phyloP scores from a whole-genome alignment of 2,797 vertebrate genomes.

The Zenarchopterus dispar region DNA sequence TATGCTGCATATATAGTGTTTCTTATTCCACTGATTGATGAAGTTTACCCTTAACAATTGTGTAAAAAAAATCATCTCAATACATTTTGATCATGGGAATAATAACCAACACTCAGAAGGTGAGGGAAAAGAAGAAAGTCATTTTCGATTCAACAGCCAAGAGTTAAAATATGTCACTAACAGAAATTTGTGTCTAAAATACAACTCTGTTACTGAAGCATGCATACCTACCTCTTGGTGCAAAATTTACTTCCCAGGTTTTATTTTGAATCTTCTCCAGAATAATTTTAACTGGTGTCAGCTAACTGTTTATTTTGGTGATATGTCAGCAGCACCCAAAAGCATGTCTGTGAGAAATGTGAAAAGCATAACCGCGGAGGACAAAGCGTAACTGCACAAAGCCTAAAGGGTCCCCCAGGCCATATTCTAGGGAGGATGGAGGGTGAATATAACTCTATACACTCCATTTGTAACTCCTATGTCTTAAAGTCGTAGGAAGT shows the following conservation, averaged over 20 bases:
- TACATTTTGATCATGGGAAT: slow-evolving; percentile 56
- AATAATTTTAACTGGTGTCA: slow-evolving; percentile 66
- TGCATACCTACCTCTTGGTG: slow-evolving; percentile 22
- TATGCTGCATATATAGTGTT: neutral
- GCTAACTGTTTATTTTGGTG: slow-evolving; percentile 71
- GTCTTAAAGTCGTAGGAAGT: slow-evolving; percentile 82
- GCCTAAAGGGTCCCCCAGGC: slow-evolving; percentile 77
- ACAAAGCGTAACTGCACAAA: slow-evolving; percentile 75
- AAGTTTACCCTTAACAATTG: slow-evolving; percentile 55
- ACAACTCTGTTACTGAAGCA: slow-evolving; percentile 20
- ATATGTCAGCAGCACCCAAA: slow-evolving; percentile 60
- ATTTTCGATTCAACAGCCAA: slow-evolving; percentile 32
- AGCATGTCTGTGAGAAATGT: slow-evolving; percentile 61
- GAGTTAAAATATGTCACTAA: slow-evolving; percentile 7
- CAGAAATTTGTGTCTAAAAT: slow-evolving; percentile 26
- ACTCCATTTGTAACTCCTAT: slow-evolving; percentile 60
- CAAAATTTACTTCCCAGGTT: slow-evolving; percentile 57
- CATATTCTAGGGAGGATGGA: slow-evolving; percentile 85
- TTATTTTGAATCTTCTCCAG: slow-evolving; percentile 49
- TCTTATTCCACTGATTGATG: slow-evolving; percentile 46
- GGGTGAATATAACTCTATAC: slow-evolving; percentile 77
- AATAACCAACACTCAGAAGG: slow-evolving; percentile 23
- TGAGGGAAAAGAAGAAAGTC: slow-evolving; percentile 45
- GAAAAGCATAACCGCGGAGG: slow-evolving; percentile 65
- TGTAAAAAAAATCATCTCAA: slow-evolving; percentile 63